phyloP scores from a whole-genome alignment of 1,140 invertebrate species.

The Tachypleus tridentatus region DNA sequence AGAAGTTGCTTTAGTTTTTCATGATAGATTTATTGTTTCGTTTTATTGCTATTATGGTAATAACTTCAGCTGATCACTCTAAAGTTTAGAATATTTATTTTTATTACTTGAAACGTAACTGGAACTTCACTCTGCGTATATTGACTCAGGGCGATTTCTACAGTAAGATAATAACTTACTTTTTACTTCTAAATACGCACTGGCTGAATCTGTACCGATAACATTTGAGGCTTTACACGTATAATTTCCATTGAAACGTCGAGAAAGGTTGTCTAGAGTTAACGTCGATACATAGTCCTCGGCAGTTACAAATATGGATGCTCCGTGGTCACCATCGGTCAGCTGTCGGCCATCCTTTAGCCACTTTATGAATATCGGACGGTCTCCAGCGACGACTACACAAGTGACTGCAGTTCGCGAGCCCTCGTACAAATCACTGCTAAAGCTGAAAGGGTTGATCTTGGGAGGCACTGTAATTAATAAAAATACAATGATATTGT shows the following conservation, averaged over 20 bases:
- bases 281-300: conserved; percentile 34
- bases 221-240: conserved; percentile 42
- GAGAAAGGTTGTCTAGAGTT: conserved; percentile 32
- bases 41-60: no score
- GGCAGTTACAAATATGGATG: conserved; percentile 14
- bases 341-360: conserved; percentile 42
- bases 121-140: no score
- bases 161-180: conserved; percentile 30
- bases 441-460: conserved; percentile 46
- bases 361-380: conserved; percentile 40
- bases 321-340: conserved; percentile 11
- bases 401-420: conserved; percentile 42
- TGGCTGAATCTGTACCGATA: conserved; percentile 37
- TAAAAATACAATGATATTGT: no score
- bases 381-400: conserved; percentile 33
- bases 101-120: no score
- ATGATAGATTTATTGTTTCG: no score
- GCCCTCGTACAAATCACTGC: conserved; percentile 45
- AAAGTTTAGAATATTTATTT: no score
- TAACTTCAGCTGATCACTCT: no score
- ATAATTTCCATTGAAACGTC: conserved; percentile 43
- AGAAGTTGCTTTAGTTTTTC: no score
- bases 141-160: no score
- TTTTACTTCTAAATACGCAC: conserved; percentile 40
- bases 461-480: conserved; percentile 30